phyloP scores from a whole-genome alignment of 2,113 vertebrate species.

The Nerophis lumbriciformis region DNA sequence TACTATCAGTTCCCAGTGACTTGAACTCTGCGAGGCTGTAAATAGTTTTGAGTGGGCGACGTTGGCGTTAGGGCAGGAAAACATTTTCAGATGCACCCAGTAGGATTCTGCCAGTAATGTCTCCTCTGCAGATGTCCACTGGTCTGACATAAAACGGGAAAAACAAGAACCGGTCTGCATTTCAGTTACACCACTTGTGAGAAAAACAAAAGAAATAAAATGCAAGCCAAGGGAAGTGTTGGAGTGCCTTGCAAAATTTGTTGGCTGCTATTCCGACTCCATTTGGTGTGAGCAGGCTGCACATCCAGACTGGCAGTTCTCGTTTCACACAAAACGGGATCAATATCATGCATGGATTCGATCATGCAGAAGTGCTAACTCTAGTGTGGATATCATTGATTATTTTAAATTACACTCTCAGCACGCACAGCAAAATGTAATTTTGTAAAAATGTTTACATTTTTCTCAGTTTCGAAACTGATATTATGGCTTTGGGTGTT shows the following conservation, averaged over 20 bases:
- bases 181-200: background rate
- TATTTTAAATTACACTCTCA: conserved; percentile 1
- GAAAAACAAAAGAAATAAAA: background rate
- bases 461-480: too few relatives aligned
- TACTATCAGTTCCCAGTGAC: background rate
- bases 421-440: background rate
- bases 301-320: background rate
- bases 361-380: background rate
- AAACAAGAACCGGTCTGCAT: background rate
- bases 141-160: background rate
- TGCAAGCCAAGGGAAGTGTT: background rate
- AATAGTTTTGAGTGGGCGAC: background rate
- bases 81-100: background rate
- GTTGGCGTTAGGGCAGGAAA: background rate
- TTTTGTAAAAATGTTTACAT: too few relatives aligned
- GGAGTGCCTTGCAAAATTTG: background rate
- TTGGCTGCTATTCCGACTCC: background rate
- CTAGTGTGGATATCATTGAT: background rate
- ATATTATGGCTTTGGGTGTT: too few relatives aligned
- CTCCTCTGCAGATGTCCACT: background rate
- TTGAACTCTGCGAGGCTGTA: background rate
- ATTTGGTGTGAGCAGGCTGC: background rate
- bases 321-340: background rate
- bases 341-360: background rate
- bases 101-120: background rate